Percentiles rank a stretch among this genome's conserved stretches.
Evolutionary conservation across 2,113 vertebrate genomes (phyloP).

Genomic region (Atrichornis clamosus): DNA sequence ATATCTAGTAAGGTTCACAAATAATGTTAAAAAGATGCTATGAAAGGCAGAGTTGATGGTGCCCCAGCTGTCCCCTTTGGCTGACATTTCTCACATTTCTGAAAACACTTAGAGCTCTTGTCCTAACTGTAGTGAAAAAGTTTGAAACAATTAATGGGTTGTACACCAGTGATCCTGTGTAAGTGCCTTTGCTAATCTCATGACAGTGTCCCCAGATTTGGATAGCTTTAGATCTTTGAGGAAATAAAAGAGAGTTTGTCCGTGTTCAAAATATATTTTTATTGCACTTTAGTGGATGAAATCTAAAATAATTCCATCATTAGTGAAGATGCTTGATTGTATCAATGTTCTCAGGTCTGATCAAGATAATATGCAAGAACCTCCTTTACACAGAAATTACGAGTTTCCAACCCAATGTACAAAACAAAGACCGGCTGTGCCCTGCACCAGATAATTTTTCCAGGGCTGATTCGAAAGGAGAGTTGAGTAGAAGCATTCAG

Average conservation of each 20-base stretch:
- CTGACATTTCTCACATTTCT: not conserved
- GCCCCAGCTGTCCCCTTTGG: not conserved
- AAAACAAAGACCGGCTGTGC: not conserved
- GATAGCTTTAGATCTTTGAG: not conserved
- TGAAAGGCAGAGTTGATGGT: not conserved
- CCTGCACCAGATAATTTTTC: not conserved
- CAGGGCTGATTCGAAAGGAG: not conserved
- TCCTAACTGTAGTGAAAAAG: not conserved
- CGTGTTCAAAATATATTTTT: not conserved
- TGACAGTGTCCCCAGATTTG: not conserved
- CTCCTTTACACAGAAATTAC: not conserved
- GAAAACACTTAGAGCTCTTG: not conserved
- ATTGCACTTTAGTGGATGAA: not conserved
- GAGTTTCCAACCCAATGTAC: fast-evolving
- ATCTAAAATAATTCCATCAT: not conserved
- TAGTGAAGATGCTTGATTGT: not conserved
- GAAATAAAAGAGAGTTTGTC: not conserved
- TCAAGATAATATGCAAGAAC: not conserved
- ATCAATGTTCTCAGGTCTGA: not conserved
- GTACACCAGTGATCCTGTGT: not conserved
- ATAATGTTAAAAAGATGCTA: not conserved
- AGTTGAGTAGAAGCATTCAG: not conserved
- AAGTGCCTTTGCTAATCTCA: not conserved
- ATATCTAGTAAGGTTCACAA: not conserved
- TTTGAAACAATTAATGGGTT: not conserved